Evolutionary conservation across 1,140 invertebrate genomes (phyloP).

Genomic region (Hyles vespertilio): DNA sequence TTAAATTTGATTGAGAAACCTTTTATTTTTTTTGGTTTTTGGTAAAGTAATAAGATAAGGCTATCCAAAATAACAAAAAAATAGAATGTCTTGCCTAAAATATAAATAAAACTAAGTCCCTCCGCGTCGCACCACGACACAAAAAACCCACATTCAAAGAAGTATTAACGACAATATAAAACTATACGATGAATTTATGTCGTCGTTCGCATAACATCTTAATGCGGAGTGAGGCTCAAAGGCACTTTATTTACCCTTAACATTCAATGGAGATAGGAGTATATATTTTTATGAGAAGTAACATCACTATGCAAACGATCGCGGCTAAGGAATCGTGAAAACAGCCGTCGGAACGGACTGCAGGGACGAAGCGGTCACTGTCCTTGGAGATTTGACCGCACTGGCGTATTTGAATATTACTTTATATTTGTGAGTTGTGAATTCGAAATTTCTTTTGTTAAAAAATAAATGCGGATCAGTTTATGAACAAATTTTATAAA

Average conservation of each 20-base stretch:
- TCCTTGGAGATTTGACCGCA: too few relatives aligned
- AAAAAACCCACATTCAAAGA: too few relatives aligned
- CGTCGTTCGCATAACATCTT: constrained; percentile 1
- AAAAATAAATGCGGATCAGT: too few relatives aligned
- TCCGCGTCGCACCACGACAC: too few relatives aligned
- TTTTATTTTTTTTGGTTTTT: too few relatives aligned
- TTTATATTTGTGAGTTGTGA: not conserved
- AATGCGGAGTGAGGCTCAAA: constrained; percentile 5
- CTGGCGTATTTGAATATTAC: too few relatives aligned
- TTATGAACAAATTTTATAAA: too few relatives aligned
- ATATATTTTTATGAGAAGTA: constrained; percentile 35
- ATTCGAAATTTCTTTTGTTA: too few relatives aligned
- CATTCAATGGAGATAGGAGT: constrained; percentile 45
- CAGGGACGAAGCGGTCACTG: too few relatives aligned
- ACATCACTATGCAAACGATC: constrained; percentile 40
- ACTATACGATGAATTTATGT: constrained; percentile 3
- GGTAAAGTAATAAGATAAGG: too few relatives aligned
- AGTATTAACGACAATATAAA: not conserved
- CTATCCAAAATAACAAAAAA: too few relatives aligned
- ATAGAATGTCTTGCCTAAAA: not conserved
- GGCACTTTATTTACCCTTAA: constrained; percentile 26
- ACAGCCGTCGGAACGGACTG: not conserved
- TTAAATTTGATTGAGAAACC: too few relatives aligned
- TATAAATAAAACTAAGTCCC: constrained; percentile 1
- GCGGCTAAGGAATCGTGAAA: constrained; percentile 6